phyloP scores from a whole-genome alignment of 2,797 vertebrate genomes.

The Phyllotis vaccarum region DNA sequence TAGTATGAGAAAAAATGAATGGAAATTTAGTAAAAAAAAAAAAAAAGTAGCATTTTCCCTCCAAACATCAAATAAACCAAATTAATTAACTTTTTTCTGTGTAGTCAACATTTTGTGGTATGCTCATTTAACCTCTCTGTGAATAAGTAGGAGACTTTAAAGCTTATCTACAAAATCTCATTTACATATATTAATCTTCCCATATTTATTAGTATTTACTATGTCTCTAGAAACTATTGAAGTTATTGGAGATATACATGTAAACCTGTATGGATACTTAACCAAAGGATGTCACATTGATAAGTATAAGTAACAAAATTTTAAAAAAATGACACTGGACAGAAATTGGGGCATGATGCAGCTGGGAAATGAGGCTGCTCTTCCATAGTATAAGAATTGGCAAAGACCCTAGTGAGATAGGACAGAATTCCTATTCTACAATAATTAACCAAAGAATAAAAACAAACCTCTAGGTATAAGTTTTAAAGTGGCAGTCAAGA shows the following conservation, averaged over 20 bases:
- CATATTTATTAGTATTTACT: background rate
- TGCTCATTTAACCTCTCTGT: background rate
- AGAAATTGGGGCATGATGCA: background rate
- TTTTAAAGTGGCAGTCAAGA: background rate
- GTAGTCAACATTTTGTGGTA: background rate
- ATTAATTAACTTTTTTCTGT: background rate
- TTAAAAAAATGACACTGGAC: background rate
- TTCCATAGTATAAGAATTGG: background rate
- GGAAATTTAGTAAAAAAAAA: background rate
- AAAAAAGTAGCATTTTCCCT: background rate
- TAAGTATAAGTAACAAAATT: background rate
- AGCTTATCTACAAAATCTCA: background rate
- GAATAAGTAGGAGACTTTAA: background rate
- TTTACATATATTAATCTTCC: background rate
- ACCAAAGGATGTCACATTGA: background rate
- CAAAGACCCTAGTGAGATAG: background rate
- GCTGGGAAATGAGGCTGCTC: background rate
- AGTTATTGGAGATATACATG: background rate
- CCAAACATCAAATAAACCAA: background rate
- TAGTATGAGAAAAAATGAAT: background rate
- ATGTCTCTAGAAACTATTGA: background rate
- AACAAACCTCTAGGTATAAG: background rate
- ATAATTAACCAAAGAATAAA: background rate
- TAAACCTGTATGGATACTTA: background rate
- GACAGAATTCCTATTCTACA: background rate